A percentile compares a stretch with the other conserved stretches of the same genome.
Evolutionary conservation across 2,888 invertebrate species (phyloP).

Genomic region (Microplitis deprimator): DNA sequence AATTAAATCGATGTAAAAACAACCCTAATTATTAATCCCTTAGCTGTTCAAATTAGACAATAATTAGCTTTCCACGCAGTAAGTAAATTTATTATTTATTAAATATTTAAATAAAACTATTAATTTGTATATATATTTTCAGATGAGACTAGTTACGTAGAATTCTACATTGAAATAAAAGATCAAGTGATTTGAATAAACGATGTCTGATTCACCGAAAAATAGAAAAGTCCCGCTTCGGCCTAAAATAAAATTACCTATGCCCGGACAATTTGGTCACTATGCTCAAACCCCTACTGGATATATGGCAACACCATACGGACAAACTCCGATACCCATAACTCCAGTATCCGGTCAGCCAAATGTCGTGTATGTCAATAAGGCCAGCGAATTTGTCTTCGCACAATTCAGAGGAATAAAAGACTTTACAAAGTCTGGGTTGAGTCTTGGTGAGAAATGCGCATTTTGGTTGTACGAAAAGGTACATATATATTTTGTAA

Average conservation of each 20-base stretch:
- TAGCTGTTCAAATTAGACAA: not conserved
- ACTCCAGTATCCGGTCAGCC: slow-evolving; percentile 68
- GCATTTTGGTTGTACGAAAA: slow-evolving; percentile 86
- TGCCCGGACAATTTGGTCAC: slow-evolving; percentile 62
- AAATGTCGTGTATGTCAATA: slow-evolving; percentile 75
- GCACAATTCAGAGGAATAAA: slow-evolving; percentile 85
- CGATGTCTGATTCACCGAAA: slow-evolving; percentile 60
- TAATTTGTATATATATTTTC: not conserved
- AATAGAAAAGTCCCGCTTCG: slow-evolving; percentile 57
- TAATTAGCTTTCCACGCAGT: not conserved
- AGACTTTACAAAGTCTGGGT: slow-evolving; percentile 85
- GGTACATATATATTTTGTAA: slow-evolving; percentile 66
- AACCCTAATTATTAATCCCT: not conserved
- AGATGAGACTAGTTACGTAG: not conserved
- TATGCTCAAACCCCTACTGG: slow-evolving; percentile 64
- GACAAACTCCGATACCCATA: slow-evolving; percentile 67
- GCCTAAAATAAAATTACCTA: slow-evolving; percentile 66
- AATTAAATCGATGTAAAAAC: not conserved
- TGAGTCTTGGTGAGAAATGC: slow-evolving; percentile 87
- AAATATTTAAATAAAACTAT: not conserved
- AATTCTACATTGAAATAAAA: not conserved
- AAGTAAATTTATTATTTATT: not conserved
- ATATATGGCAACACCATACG: slow-evolving; percentile 62
- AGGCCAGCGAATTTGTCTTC: slow-evolving; percentile 84
- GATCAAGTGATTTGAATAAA: slow-evolving; percentile 18